phyloP scores from a whole-genome alignment of 1,140 invertebrate species.

The Agraylea sexmaculata region DNA sequence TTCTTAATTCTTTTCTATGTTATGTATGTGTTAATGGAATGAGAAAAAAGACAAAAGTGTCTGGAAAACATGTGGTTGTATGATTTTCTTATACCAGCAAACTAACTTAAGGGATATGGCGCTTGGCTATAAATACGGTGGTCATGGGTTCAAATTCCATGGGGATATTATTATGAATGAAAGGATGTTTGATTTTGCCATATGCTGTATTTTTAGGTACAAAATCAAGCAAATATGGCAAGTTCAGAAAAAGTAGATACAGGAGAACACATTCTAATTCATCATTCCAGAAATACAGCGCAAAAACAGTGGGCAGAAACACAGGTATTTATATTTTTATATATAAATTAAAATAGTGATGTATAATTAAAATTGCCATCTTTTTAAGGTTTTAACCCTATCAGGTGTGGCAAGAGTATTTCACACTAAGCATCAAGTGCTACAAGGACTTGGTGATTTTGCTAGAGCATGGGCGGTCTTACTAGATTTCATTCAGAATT shows the following conservation, averaged over 20 bases:
- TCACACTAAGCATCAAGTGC: constrained; percentile 76
- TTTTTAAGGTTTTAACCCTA: constrained; percentile 42
- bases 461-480: constrained; percentile 84
- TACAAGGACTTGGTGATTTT: constrained; percentile 82
- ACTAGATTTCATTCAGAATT: constrained; percentile 86
- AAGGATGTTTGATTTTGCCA: no score
- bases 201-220: constrained; percentile 31
- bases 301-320: constrained; percentile 99
- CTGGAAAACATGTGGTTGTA: no score
- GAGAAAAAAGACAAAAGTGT: no score
- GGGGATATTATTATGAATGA: no score
- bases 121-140: no score
- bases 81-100: no score
- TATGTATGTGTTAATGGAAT: no score
- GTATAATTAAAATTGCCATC: constrained; percentile 1
- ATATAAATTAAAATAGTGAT: constrained; percentile 1
- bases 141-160: no score
- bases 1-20: no score
- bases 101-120: no score
- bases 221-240: constrained; percentile 76
- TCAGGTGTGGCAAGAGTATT: constrained; percentile 61
- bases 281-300: constrained; percentile 96
- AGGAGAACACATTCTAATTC: constrained; percentile 89
- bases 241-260: constrained; percentile 89
- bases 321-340: constrained; percentile 44